Evolutionary conservation across 2,113 vertebrate species (phyloP), one percentile per base, ranked within the genome.

Genomic region (Salvator merianae): DNA sequence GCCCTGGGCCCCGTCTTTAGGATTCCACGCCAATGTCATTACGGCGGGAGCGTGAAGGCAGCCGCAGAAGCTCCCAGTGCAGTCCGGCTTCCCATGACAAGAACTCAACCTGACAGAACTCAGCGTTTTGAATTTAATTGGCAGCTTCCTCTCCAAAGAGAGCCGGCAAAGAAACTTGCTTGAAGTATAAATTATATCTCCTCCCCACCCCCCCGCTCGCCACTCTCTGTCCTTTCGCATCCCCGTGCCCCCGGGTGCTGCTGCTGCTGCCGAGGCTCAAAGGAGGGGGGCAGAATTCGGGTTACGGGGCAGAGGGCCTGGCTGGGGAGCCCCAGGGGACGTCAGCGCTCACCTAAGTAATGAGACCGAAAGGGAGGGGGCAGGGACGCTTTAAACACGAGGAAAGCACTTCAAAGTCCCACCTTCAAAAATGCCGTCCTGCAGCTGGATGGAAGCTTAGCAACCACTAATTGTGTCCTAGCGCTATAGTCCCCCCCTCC

Each of bases 361-460:
- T 88, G 92, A 93, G 90, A 87, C 87, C 76, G 87, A 92, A 86
- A 22, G 82, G 80, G 63, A 26, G 32, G 55, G 82, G 81, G 89
- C 80, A 80, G 84, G 82, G 78, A 80, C 77, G 80, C 84, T 53
- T 53, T 28, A 36, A 70, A 81, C n/a, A 79, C 88, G 65, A 82
- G 82, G 90, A 91, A 88, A 91, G 77, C 4, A 91, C 90, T 92
- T 93, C 92, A 86, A 93, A 92, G 89, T 91, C 79, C 76, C 91
- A 86, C 81, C 78, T 90, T 81, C 83, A 77, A 38, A 73, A 89
- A 83, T 1, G 78, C 68, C 89, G 82, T 91, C 92, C 90, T 74
- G 89, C 90, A 92, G 93, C 91, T 89, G 90, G 0, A 6, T 8
- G 86, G 90, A 81, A 83, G 75, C 78, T 78, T 84, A 82, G 84